These are phyloP conservation scores for Myrmecobius fasciatus DNA, from an alignment of 2,113 vertebrate genomes.

Conservation along the genomic window DNA sequence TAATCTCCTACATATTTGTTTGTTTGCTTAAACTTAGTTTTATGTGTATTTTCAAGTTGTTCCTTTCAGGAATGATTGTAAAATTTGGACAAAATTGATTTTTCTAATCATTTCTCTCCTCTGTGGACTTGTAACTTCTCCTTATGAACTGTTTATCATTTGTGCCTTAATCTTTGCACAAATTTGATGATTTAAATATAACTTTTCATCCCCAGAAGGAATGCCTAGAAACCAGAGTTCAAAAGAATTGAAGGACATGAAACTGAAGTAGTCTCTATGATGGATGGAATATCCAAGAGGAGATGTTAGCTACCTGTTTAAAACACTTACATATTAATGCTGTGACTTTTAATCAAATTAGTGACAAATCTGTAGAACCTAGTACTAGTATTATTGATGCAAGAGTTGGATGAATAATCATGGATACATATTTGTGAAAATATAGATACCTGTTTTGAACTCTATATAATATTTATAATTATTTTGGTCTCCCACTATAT, in stretches of 20 bases:
- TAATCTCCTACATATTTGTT: not conserved
- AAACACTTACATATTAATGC: not conserved
- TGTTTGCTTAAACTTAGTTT: not conserved
- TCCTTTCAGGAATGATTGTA: not conserved
- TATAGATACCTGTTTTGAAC: not conserved
- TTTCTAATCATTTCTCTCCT: not conserved
- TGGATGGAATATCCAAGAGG: not conserved
- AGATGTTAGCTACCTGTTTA: not conserved
- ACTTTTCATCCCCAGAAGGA: not conserved
- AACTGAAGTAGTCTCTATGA: not conserved
- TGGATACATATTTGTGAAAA: not conserved
- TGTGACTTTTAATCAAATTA: not conserved
- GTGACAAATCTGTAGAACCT: not conserved
- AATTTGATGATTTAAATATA: not conserved
- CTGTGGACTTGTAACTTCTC: not conserved
- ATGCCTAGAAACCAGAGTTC: not conserved
- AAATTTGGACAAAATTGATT: not conserved
- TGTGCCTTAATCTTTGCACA: not conserved
- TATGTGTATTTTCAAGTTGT: not conserved
- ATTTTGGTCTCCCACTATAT: not conserved
- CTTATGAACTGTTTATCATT: not conserved
- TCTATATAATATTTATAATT: not conserved
- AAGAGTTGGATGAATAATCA: not conserved
- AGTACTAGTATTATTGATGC: not conserved
- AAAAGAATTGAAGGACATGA: not conserved